Evolutionary conservation across 2,888 invertebrate genomes (phyloP).

Genomic region (Nemotelus nigrinus): DNA sequence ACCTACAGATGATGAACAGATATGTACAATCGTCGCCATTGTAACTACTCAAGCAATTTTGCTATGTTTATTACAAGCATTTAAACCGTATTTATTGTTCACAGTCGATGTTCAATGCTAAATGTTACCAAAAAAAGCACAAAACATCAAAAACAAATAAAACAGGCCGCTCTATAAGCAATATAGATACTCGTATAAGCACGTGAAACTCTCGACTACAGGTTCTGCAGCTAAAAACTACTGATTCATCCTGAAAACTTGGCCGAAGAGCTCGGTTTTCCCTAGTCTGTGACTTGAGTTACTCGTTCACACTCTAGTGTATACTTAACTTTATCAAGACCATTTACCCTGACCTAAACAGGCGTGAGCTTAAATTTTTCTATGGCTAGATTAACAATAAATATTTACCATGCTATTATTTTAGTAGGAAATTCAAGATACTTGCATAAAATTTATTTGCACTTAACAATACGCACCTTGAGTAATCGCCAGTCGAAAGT

Average conservation of each 20-base stretch:
- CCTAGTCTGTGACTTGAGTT: constrained; percentile 12
- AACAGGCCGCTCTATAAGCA: background rate
- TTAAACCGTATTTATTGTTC: too few species aligned
- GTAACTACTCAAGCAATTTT: too few species aligned
- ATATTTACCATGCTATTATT: background rate
- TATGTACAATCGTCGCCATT: too few species aligned
- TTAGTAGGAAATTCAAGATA: background rate
- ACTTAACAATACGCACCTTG: constrained; percentile 65
- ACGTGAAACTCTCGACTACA: background rate
- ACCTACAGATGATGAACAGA: too few species aligned
- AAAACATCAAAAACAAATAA: background rate
- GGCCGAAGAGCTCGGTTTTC: constrained; percentile 6
- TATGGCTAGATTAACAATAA: too few species aligned
- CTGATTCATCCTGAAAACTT: constrained; percentile 12
- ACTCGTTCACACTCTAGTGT: background rate
- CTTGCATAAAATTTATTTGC: background rate
- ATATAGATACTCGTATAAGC: background rate
- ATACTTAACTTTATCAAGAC: background rate
- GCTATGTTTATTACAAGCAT: too few species aligned
- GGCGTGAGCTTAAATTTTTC: background rate
- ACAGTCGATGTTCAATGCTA: too few species aligned
- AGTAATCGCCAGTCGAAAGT: constrained; percentile 75
- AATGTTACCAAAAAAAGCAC: background rate
- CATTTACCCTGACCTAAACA: constrained; percentile 19
- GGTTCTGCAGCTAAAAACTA: constrained; percentile 1